Percentiles rank a stretch among this genome's conserved stretches.
phyloP scores from a whole-genome alignment of 2,888 invertebrate species.

The Orthonevra nobilis region DNA sequence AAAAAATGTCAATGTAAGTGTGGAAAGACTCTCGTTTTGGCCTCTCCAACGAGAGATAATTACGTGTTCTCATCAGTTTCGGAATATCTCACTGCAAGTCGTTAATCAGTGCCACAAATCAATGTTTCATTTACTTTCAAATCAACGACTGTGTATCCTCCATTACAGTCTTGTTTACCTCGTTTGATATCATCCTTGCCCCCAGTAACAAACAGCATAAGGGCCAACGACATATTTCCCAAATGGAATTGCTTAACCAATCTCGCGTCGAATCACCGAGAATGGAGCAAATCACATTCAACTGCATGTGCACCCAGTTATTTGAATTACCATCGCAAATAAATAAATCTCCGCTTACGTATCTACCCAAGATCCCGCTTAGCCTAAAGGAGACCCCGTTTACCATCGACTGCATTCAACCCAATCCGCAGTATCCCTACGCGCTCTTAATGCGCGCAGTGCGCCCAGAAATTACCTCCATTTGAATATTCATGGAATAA shows the following conservation, averaged over 20 bases:
- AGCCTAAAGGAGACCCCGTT: constrained; percentile 35
- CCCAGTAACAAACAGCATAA: no score
- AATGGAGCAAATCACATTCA: constrained; percentile 30
- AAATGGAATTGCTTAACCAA: constrained; percentile 44
- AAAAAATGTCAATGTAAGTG: no score
- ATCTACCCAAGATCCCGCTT: constrained; percentile 38
- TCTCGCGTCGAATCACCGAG: constrained; percentile 31
- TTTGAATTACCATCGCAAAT: constrained; percentile 60
- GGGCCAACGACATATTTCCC: constrained; percentile 22
- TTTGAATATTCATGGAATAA: constrained; percentile 71
- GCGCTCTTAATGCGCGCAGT: constrained; percentile 50
- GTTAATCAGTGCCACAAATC: no score
- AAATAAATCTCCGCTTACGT: constrained; percentile 64
- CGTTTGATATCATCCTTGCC: no score
- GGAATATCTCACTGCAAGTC: no score
- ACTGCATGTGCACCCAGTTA: constrained; percentile 14
- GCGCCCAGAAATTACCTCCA: constrained; percentile 66
- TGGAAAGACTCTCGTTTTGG: no score
- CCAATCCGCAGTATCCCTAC: background rate
- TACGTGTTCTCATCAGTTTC: no score
- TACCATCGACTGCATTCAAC: constrained; percentile 47
- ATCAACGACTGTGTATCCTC: no score
- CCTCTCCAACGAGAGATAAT: no score
- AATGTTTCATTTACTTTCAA: no score
- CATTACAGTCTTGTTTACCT: no score